Percentiles rank a stretch among this genome's conserved stretches.
Conservation (phyloP, 1,140 invertebrate genomes). For the Dreissena polymorpha region DNA sequence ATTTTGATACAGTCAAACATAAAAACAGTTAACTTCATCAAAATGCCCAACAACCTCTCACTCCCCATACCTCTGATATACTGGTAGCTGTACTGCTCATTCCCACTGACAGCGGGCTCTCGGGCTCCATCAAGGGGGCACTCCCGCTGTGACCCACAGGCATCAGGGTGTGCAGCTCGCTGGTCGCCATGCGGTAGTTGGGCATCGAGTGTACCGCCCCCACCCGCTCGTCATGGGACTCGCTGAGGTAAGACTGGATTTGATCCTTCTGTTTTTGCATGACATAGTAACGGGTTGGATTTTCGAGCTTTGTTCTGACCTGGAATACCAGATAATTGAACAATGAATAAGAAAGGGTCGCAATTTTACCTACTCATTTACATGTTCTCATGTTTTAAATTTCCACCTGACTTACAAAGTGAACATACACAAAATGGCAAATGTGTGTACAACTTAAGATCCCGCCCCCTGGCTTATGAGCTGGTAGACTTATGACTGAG, state of each 20-base stretch:
- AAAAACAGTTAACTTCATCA: too few relatives aligned
- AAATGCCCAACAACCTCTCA: too few relatives aligned
- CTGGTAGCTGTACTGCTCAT: slow-evolving; percentile 71
- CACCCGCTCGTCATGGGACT: slow-evolving; percentile 80
- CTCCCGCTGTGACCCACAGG: slow-evolving; percentile 60
- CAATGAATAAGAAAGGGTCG: too few relatives aligned
- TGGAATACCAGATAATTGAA: slow-evolving; percentile 46
- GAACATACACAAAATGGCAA: too few relatives aligned
- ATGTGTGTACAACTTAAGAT: too few relatives aligned
- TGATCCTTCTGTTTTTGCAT: slow-evolving; percentile 94
- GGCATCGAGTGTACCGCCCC: slow-evolving; percentile 79
- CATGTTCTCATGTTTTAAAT: too few relatives aligned
- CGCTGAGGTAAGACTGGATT: slow-evolving; percentile 89
- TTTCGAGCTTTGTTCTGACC: slow-evolving; percentile 88
- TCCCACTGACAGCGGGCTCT: slow-evolving; percentile 72
- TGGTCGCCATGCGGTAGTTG: slow-evolving; percentile 53
- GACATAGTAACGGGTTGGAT: slow-evolving; percentile 95
- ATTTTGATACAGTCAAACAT: too few relatives aligned
- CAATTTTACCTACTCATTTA: too few relatives aligned
- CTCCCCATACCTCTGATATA: slow-evolving; percentile 66
- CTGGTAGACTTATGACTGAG: too few relatives aligned
- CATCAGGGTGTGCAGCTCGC: slow-evolving; percentile 31
- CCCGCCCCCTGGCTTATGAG: too few relatives aligned
- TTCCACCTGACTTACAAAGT: too few relatives aligned
- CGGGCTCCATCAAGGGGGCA: slow-evolving; percentile 68